Evolutionary conservation across 2,888 invertebrate species (phyloP), one percentile per base, ranked within the genome.

Genomic region (Gerris lacustris): DNA sequence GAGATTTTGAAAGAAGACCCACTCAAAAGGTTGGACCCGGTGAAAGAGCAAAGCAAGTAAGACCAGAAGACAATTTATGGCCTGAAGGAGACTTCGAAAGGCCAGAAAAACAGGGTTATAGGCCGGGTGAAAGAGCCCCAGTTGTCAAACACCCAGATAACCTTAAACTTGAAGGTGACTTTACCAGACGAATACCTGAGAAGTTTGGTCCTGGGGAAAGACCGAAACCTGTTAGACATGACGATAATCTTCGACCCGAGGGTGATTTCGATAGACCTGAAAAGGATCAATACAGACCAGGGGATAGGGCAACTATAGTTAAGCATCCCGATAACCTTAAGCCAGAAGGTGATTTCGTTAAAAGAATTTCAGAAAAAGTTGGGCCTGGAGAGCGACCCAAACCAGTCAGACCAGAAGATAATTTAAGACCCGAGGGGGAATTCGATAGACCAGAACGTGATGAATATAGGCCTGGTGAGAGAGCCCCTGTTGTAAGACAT

Each of bases 121-220:
- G 79, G 11, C 82, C 83, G 0, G 82, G 79, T 0, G 87, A 87
- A 71, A 79, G 83, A 11, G 81, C 80, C 6, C 77, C 76, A 45
- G 81, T 79, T 44, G 81, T 81, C 45, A 83, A 81, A 74, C 85
- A 83, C 0, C 78, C 80, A 11, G 87, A 87, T 77, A 87, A 87
- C 76, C 76, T 87, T 0, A 78, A 78, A 64, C 83, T 84, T 0
- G 86, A 85, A 31, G 75, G 45, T 47, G 74, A 70, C 18, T 79
- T 76, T 71, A 74, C 73, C 0, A 78, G 78, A 15, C 79, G 78
- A 0, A 76, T 78, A 68, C 76, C 76, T 17, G 75, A 77, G 5
- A 70, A 77, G 55, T 79, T 75, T 74, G 74, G 74, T 6, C 78
- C 79, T 18, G 81, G 79, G 0, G 83, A 83, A 76, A 77, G 83